Evolutionary conservation across 2,797 vertebrate species (phyloP), one percentile per base, ranked within the genome.

Genomic region (Coendou prehensilis): DNA sequence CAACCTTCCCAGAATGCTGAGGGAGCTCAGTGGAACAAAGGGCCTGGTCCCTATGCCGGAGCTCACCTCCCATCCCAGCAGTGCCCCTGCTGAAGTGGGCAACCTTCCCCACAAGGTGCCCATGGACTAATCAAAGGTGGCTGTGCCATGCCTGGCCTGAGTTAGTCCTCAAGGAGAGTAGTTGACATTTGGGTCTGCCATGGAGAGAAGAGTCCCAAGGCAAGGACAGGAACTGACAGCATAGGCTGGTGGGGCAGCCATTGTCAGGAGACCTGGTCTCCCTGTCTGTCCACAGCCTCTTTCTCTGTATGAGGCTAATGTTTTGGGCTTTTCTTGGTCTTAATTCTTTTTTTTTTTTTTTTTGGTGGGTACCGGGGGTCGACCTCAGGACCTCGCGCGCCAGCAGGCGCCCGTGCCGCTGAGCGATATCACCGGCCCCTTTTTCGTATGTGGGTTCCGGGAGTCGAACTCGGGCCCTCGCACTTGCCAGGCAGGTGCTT

Each of bases 1-100:
- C 30, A 10, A 0, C 50, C 41, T 61, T 50, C 20, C 30, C 1
- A 0, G 18, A 2, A 2, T 0, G 0, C 3, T 0, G 13, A 76
- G 11, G 26, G 6, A 10, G 9, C 37, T 23, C 50, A 3, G 15
- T 13, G 17, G 8, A 11, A 7, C 1, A 0, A 4, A 73, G 10
- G 17, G 30, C 76, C 52, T 54, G 47, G 3, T 57, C 33, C 45
- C 5, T 13, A 61, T n/a, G 45, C 63, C n/a, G 4, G 37, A 28
- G 41, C 41, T 11, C 57, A 0, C 0, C 0, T 20, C 14, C 22
- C 37, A 11, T 2, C 0, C 5, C 45, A 11, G 78, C 64, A 23
- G 9, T 9, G 37, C 50, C 23, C n/a, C 45, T 26, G 18, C 5
- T 10, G n/a, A 59, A 52, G 71, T 6, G 3, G 82, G 33, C 57